Evolutionary conservation across 92 coral and sea anemone genomes (phyloP).

Genomic region (Phenganax stokvisi): DNA sequence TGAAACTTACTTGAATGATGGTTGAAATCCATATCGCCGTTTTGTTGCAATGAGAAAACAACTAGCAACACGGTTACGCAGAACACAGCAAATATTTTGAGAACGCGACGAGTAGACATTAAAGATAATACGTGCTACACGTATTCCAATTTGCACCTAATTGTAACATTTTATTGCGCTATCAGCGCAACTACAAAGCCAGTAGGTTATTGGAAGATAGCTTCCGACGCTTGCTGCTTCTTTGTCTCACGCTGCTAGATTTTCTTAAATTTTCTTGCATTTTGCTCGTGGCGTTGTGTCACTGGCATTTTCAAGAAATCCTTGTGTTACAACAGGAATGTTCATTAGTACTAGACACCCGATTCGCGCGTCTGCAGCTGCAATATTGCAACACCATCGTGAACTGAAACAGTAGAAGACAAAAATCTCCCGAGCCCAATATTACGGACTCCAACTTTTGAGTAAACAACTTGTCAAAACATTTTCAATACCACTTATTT

Average conservation of each 20-base stretch:
- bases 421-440: too few species aligned
- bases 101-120: neutral
- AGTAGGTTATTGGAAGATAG: neutral
- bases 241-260: neutral
- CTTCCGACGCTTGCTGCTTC: neutral
- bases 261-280: neutral
- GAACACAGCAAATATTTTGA: neutral
- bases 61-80: neutral
- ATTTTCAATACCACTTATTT: too few species aligned
- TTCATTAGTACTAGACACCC: neutral
- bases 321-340: too few species aligned
- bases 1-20: neutral
- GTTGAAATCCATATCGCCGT: neutral
- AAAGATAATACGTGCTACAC: too few species aligned
- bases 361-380: neutral
- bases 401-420: too few species aligned
- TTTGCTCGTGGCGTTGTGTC: slow-evolving; percentile 11
- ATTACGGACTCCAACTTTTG: too few species aligned
- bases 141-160: neutral
- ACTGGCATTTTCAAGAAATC: neutral
- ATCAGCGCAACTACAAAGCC: neutral
- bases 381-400: too few species aligned
- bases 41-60: slow-evolving; percentile 8
- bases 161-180: neutral
- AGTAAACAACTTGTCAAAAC: too few species aligned